These are phyloP conservation scores for Probaryconus sp. DNA, from an alignment of 1,140 invertebrate genomes.

Conservation along the genomic window DNA sequence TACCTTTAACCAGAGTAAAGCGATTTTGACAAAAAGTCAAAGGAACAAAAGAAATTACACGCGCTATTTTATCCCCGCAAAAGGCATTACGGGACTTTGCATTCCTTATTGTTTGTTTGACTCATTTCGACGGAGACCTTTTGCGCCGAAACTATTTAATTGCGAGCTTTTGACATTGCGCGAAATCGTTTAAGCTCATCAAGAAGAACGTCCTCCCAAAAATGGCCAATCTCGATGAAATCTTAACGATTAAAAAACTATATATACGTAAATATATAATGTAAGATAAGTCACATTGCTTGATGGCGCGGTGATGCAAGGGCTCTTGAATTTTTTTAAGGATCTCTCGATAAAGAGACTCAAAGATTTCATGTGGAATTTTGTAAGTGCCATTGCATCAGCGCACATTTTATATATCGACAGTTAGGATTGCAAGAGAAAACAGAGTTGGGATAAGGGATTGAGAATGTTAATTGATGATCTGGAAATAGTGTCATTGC, in stretches of 20 bases:
- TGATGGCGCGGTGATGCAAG: slow-evolving; percentile 15
- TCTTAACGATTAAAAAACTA: slow-evolving; percentile 35
- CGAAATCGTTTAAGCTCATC: slow-evolving; percentile 41
- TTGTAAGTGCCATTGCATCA: slow-evolving; percentile 19
- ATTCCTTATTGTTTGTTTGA: neutral
- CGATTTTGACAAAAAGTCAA: slow-evolving; percentile 48
- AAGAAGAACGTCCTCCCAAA: slow-evolving; percentile 5
- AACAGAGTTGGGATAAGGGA: neutral
- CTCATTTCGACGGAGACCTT: neutral
- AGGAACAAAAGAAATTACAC: slow-evolving; percentile 31
- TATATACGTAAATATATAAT: slow-evolving; percentile 28
- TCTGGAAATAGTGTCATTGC: too few relatives aligned
- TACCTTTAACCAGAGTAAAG: slow-evolving; percentile 34
- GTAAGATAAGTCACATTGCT: slow-evolving; percentile 23
- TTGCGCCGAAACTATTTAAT: neutral
- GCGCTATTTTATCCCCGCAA: neutral
- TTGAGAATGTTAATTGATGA: too few relatives aligned
- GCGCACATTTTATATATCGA: slow-evolving; percentile 15
- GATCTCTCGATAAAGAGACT: too few relatives aligned
- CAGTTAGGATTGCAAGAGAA: slow-evolving; percentile 31
- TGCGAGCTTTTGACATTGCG: slow-evolving; percentile 28
- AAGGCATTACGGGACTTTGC: neutral
- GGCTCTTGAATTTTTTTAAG: too few relatives aligned
- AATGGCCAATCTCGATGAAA: slow-evolving; percentile 31
- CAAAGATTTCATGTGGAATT: too few relatives aligned